Base-by-base conservation (phyloP, 2,797 vertebrate genomes). In the Cichlasoma orientale region DNA sequence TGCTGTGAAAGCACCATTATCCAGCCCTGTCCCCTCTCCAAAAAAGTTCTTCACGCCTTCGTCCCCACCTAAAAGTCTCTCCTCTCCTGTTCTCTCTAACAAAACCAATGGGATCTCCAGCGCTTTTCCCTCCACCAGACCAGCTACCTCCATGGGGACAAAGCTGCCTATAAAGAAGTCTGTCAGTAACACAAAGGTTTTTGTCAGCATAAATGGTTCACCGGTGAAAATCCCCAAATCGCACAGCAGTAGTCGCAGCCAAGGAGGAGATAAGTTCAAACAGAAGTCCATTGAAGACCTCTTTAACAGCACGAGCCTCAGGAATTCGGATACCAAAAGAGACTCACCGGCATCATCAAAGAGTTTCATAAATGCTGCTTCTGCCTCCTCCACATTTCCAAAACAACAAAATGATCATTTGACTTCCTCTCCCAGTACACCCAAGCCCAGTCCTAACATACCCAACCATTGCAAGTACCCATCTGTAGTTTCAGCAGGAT, bases 141-240 rank as follows among this genome's bases (percentile, higher is more conserved):
- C 81, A 4, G 44, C 56, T 7, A 2, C 50, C n/a, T 59, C 74
- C 3, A 1, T 13, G 0, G 82, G 55, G 9, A 78, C 2, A 19
- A 90, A 80, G n/a, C 82, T 74, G 0, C 84, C 82, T 3, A 16
- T 47, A 0, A 95, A 95, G 80, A 86, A 63, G 21, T 97, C 97
- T 1, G 93, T 96, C 4, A 79, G 94, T 61, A 94, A 94, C 82
- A 88, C 82, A 0, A 95, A 92, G 63, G 95, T 80, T 25, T 96
- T 96, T 11, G 87, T 94, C 86, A 97, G 86, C 36, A 54, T 95
- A 68, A 89, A 83, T 2, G 96, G 96, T 4, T 97, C 96, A 0
- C 97, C 97, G 2, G 79, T 94, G 33, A 94, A 92, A 89, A 92
- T 95, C 21, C 11, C 84, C 9, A 93, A 90, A 87, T 66, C 82